Base-by-base conservation (phyloP, 2,113 vertebrate genomes). In the Chaetodon auriga region DNA sequence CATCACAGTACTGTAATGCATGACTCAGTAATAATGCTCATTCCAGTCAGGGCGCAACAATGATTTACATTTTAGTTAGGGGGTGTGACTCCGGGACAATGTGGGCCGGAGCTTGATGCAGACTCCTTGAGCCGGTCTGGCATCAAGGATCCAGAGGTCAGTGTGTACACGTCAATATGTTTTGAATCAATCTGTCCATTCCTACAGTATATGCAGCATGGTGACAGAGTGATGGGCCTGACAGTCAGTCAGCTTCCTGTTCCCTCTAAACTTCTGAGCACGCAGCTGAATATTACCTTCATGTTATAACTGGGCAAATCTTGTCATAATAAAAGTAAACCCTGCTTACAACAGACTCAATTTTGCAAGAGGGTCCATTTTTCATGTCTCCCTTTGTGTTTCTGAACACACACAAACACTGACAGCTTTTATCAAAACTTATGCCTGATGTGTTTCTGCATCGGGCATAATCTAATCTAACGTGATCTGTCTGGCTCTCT, bases 291-390 rank as follows among this genome's bases (percentile, higher is more conserved):
- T 61, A 69, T 82, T 43, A 41, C 53, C 45, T 57, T 41, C 25
- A 63, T 23, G 19, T 61, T 79, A 68, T 55, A 78, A 46, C 13
- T 49, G 45, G 63, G 51, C 48, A 68, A 85, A 72, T 85, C 75
- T 46, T 68, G 63, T 65, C 63, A 69, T 61, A 76, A 71, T 75
- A 63, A 82, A 73, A 74, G 76, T 75, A 64, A 80, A 80, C 19
- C 9, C 19, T 13, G 18, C 51, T 57, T 83, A 30, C 30, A 30
- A 30, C 63, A 73, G 46, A 73, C 41, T 75, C 82, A 18, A 83
- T 85, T 61, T 66, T 30, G 60, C 21, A 45, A 41, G 6, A 57
- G 18, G 1, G 57, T 64, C 62, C 30, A 58, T 80, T 82, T 75
- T 81, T 72, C 41, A 54, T 8, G 30, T 54, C 66, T 72, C 21